Evolutionary conservation across 2,797 vertebrate genomes (phyloP), one percentile per base, ranked within the genome.

Genomic region (Crocidura indochinensis): DNA sequence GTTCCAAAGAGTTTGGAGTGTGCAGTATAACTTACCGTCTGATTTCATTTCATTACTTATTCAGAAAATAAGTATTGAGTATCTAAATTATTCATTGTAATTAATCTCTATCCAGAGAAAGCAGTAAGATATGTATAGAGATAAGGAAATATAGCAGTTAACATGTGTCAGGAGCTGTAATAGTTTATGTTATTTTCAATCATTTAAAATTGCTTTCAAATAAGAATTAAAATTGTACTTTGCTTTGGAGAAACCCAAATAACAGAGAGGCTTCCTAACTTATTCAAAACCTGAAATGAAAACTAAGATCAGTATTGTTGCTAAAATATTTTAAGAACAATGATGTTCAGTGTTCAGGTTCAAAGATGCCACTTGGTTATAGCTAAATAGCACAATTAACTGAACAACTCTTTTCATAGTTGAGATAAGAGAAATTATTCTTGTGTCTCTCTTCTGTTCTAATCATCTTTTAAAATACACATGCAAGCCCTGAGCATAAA

Each of bases 1-100:
- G 3, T 53, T 83, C n/a, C 75, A 27, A 73, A 89, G 5, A 64
- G 8, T 19, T 19, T 73, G 5, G 7, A 11, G 19, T 72, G 76
- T 24, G 24, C 14, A 86, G 0, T 2, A 56, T 53, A 68, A 27
- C 15, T 22, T 56, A 69, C 68, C 87, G 56, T 77, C 38, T 69
- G 71, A 89, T 68, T 74, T 53, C 49, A 46, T 91, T 27, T 90
- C 22, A 73, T 27, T 90, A 31, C 51, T 72, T 71, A 69, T 38
- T 78, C 29, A 12, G 24, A 26, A 51, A 76, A 71, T 78, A 47
- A 90, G 53, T 78, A 78, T 4, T 60, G n/a, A 90, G 2, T 56
- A 74, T 12, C 51, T 64, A 38, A 72, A 67, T 44, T 73, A 53
- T 67, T 83, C 22, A 26, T 6, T 56, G 2, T 26, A 77, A 74